phyloP scores from a whole-genome alignment of 2,888 invertebrate genomes.

The Eumacrocentrus americanus region DNA sequence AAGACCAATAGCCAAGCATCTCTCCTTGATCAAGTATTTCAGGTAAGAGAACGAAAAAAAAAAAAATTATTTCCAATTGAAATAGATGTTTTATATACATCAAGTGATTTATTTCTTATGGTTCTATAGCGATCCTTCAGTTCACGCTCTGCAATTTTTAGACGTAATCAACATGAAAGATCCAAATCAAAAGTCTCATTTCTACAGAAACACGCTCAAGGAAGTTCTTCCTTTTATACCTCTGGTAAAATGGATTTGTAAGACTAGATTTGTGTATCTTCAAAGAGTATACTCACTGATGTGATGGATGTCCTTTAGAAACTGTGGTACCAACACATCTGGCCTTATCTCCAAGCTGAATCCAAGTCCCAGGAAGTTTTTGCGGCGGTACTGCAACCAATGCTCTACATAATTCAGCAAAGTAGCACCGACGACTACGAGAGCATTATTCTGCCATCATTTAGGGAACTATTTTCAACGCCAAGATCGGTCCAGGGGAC shows the following conservation, averaged over 20 bases:
- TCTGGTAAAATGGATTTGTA: constrained; percentile 69
- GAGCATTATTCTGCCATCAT: constrained; percentile 80
- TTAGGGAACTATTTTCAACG: constrained; percentile 76
- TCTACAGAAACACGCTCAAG: constrained; percentile 85
- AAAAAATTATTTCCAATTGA: constrained; percentile 6
- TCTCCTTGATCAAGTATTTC: constrained; percentile 89
- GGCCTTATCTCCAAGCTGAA: constrained; percentile 87
- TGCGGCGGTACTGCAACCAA: constrained; percentile 83
- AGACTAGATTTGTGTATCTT: too few species aligned
- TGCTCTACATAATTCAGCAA: constrained; percentile 82
- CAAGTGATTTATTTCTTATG: constrained; percentile 25
- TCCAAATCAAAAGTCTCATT: constrained; percentile 84
- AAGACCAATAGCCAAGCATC: constrained; percentile 88
- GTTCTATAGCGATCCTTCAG: constrained; percentile 81
- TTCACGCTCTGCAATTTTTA: constrained; percentile 89
- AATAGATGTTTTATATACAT: constrained; percentile 14
- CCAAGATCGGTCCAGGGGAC: constrained; percentile 85
- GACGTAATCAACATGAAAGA: constrained; percentile 94
- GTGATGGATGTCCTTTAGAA: constrained; percentile 70
- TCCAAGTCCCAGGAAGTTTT: constrained; percentile 85
- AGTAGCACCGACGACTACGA: constrained; percentile 80
- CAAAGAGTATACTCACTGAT: too few species aligned
- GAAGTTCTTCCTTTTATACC: constrained; percentile 89
- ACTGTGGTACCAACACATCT: constrained; percentile 93
- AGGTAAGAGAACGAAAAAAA: constrained; percentile 65